Percentiles rank a stretch among this genome's conserved stretches.
phyloP scores from a whole-genome alignment of 2,797 vertebrate species.

The Choloepus didactylus region DNA sequence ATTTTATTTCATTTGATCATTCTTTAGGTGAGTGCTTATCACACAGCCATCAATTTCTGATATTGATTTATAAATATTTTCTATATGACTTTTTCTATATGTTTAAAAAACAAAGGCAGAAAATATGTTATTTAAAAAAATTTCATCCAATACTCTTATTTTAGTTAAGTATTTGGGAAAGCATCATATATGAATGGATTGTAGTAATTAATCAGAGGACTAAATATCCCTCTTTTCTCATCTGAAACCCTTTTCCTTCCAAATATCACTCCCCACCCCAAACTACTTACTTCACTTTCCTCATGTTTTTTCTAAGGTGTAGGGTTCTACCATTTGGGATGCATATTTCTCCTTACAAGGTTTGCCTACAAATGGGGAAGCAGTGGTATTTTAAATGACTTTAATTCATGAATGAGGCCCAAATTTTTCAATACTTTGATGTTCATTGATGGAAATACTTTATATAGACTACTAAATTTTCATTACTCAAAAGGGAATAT shows the following conservation, averaged over 20 bases:
- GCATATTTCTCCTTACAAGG: background rate
- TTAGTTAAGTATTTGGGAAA: background rate
- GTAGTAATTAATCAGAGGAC: background rate
- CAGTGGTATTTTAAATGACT: background rate
- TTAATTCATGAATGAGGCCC: background rate
- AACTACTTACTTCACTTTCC: background rate
- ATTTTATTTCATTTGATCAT: background rate
- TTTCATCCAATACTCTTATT: background rate
- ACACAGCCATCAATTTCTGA: background rate
- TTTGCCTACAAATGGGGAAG: background rate
- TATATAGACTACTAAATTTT: background rate
- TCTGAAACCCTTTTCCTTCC: background rate
- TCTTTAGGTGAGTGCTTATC: background rate
- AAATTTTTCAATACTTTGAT: background rate
- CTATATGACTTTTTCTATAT: background rate
- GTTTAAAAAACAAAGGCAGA: background rate
- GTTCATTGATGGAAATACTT: background rate
- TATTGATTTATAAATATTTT: background rate
- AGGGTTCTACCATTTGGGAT: background rate
- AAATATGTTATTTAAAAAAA: background rate
- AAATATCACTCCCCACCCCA: background rate
- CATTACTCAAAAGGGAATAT: background rate
- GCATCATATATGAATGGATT: background rate
- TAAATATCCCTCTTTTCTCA: background rate
- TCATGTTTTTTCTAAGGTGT: background rate